Base-by-base conservation (phyloP, 2,113 vertebrate species). In the Paraplagusia blochii region DNA sequence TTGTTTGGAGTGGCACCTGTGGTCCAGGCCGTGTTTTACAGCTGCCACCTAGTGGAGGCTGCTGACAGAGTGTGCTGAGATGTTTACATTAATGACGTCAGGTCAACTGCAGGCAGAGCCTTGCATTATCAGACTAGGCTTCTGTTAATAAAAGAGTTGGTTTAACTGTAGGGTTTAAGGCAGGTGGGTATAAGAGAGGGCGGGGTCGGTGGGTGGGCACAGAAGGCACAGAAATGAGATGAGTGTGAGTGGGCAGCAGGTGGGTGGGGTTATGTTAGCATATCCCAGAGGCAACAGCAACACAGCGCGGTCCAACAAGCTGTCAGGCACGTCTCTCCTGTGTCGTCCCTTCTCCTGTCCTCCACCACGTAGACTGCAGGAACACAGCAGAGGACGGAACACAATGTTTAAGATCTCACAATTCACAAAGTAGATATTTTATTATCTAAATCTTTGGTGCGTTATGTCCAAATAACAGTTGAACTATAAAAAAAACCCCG, bases 281-380 rank as follows among this genome's bases (percentile, higher is more conserved):
- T 96, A 83, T 97, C 95, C 94, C 94, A 98, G 44, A 98, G 94
- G 76, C 95, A 98, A 89, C 95, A 98, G 88, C 95, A 98, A 84
- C 95, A 98, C 55, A 98, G 92, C 2, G 95, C 95, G 2, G 95
- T 95, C 95, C 94, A 96, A 80, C 95, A 98, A 11, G 94, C 95
- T 0, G 95, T 96, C 83, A 98, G 92, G 84, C 95, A 97, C 53
- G 94, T 88, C 43, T 91, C 92, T 50, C 90, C 86, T 0, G 90
- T 86, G 50, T 93, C 55, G 57, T 94, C 90, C 11, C 94, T 90
- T 76, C 94, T 90, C 83, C 92, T 90, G 84, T 93, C 92, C 82
- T 97, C 94, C 58, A 97, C 94, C 56, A 98, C 93, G 1, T 98
- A 98, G 76, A 97, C 95, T 98, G 84, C 50, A 60, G 42, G 50